phyloP scores from a whole-genome alignment of 2,888 invertebrate species.

The Leucoptera coffeella region DNA sequence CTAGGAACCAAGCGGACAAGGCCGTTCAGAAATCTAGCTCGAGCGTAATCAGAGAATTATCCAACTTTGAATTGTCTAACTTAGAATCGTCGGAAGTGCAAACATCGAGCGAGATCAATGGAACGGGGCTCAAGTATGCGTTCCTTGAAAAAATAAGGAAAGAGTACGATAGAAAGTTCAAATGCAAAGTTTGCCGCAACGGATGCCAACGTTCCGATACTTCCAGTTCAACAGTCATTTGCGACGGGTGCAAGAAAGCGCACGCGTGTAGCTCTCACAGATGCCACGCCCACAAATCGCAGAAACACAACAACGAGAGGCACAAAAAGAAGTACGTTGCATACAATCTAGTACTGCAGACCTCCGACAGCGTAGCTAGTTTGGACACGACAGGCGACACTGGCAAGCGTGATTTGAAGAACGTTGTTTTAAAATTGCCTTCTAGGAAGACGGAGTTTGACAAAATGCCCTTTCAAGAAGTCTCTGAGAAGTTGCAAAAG shows the following conservation, averaged over 20 bases:
- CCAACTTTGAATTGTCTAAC: conserved; percentile 8
- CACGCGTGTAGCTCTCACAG: conserved; percentile 24
- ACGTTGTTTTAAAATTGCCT: conserved; percentile 36
- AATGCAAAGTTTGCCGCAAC: conserved; percentile 27
- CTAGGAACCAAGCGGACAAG: not conserved
- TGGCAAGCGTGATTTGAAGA: conserved; percentile 17
- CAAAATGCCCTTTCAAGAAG: conserved; percentile 19
- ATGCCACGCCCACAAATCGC: conserved; percentile 18
- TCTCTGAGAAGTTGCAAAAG: too few relatives aligned
- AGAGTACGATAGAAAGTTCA: conserved; percentile 36
- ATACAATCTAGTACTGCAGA: conserved; percentile 39
- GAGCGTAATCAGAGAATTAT: not conserved
- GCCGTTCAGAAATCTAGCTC: not conserved
- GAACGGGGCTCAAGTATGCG: conserved; percentile 27
- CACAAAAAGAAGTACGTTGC: conserved; percentile 28
- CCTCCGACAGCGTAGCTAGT: conserved; percentile 31
- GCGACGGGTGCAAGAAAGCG: conserved; percentile 24
- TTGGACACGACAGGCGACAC: conserved; percentile 17
- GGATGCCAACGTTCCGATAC: too few relatives aligned
- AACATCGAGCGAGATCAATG: conserved; percentile 21
- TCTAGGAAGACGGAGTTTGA: conserved; percentile 14
- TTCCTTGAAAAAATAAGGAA: conserved; percentile 34
- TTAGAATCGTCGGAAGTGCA: conserved; percentile 22
- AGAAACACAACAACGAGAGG: conserved; percentile 19
- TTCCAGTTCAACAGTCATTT: conserved; percentile 29